Base-by-base conservation (phyloP, 2,113 vertebrate genomes). In the Peromyscus leucopus region DNA sequence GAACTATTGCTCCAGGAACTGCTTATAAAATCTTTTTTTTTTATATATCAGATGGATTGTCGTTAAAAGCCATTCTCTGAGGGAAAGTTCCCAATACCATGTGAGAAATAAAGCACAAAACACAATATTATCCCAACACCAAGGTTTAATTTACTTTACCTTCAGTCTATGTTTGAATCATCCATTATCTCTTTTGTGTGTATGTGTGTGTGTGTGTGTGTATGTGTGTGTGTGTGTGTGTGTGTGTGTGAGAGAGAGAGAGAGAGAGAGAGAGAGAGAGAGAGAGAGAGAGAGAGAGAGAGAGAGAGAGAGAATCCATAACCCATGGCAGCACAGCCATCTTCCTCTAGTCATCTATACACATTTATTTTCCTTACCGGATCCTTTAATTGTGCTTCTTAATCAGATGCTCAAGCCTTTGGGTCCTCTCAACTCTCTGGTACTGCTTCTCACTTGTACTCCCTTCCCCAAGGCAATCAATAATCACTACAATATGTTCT, bases 341-440 rank as follows among this genome's bases (percentile, higher is more conserved):
- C 91, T 76, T 92, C 36, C 19, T 89, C 93, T 76, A 91, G 33
- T 21, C 75, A 93, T 88, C 55, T 93, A 63, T 46, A 92, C 71
- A 46, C 59, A 91, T 59, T 96, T 84, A 74, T 79, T 92, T 2
- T 0, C 51, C 91, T 71, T 94, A 89, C 80, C 96, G 92, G 51
- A 90, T 86, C n/a, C 79, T 97, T 95, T 84, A 92, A 95, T 94
- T 97, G n/a, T 67, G 74, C n/a, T 89, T 85, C 69, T 86, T 98
- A 96, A 97, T 97, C 96, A 96, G 87, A 75, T 93, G 69, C 87
- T 96, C 94, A 91, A 91, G 87, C 51, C n/a, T 89, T 93, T 48
- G 36, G 83, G 42, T 96, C 97, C 72, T 83, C 90, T 96, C 46
- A 94, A 93, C 15, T 79, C 57, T 74, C 12, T 63, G 69, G 17